A percentile compares a stretch with the other conserved stretches of the same genome.
phyloP scores from a whole-genome alignment of 2,888 invertebrate genomes.

The Miltochrista miniata region DNA sequence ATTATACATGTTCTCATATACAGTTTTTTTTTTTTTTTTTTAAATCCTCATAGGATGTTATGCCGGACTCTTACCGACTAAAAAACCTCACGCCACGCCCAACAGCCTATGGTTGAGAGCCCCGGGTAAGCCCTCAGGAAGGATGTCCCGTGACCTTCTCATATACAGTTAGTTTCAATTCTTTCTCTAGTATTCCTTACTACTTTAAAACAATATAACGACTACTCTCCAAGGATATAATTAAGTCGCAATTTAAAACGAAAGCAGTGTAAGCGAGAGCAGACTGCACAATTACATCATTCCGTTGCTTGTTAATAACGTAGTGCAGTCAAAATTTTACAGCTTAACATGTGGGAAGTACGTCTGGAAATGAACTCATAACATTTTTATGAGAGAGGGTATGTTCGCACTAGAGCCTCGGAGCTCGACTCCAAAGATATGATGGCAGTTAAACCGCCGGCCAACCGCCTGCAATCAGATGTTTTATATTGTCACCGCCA shows the following conservation, averaged over 20 bases:
- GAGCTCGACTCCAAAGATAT: conserved; percentile 56
- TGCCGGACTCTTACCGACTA: too few species aligned
- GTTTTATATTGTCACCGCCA: conserved; percentile 59
- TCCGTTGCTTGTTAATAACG: conserved; percentile 31
- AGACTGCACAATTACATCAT: conserved; percentile 24
- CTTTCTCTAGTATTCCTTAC: too few species aligned
- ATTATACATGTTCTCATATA: too few species aligned
- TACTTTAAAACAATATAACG: neutral
- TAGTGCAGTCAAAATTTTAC: conserved; percentile 40
- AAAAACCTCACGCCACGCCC: too few species aligned
- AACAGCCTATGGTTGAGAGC: too few species aligned
- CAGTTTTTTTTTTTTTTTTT: too few species aligned
- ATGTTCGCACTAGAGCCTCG: conserved; percentile 43
- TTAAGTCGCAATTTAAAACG: neutral
- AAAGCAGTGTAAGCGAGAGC: conserved; percentile 17
- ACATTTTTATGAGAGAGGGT: conserved; percentile 70
- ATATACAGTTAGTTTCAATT: too few species aligned
- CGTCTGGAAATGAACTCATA: conserved; percentile 76
- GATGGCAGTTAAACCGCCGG: conserved; percentile 69
- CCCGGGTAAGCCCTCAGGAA: too few species aligned
- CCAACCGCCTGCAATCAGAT: conserved; percentile 64
- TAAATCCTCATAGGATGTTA: too few species aligned
- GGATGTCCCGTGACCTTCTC: too few species aligned
- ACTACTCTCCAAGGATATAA: neutral
- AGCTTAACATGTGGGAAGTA: conserved; percentile 31